phyloP scores from a whole-genome alignment of 2,797 vertebrate species.

The Fistularia commersonii region DNA sequence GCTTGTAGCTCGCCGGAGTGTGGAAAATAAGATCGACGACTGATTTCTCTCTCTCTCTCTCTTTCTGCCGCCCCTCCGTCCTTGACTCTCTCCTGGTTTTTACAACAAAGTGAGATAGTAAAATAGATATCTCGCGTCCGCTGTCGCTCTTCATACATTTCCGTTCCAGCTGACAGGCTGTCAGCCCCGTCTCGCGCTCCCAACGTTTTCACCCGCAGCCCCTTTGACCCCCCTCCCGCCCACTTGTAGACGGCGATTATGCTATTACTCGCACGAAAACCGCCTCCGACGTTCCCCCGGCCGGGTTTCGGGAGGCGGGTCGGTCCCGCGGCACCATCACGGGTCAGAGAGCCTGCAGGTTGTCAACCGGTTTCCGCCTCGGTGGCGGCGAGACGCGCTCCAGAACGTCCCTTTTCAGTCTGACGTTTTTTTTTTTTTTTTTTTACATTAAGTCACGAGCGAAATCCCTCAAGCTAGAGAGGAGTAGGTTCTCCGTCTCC shows the following conservation, averaged over 20 bases:
- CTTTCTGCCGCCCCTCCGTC: conserved; percentile 5
- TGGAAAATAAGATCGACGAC: conserved; percentile 86
- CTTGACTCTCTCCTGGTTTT: conserved; percentile 31
- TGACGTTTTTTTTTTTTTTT: conserved; percentile 12
- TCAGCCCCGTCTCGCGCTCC: conserved; percentile 44
- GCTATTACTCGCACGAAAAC: conserved; percentile 39
- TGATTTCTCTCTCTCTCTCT: conserved; percentile 25
- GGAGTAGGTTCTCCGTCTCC: too few species aligned
- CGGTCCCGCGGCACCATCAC: conserved; percentile 6
- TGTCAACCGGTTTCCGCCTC: conserved; percentile 37
- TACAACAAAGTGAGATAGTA: conserved; percentile 57
- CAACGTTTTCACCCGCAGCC: conserved; percentile 43
- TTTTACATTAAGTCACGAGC: not conserved
- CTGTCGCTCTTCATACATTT: conserved; percentile 54
- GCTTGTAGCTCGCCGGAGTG: conserved; percentile 86
- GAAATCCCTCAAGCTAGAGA: not conserved
- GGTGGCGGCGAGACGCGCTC: conserved; percentile 13
- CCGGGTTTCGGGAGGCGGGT: conserved; percentile 26
- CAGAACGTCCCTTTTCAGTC: not conserved
- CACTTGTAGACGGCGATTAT: conserved; percentile 49
- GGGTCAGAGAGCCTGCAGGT: conserved; percentile 20
- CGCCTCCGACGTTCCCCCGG: conserved; percentile 28
- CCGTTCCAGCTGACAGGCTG: conserved; percentile 60
- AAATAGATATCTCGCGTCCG: conserved; percentile 56
- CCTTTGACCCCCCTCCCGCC: conserved; percentile 57